Percentiles rank a stretch among this genome's conserved stretches.
Evolutionary conservation across 2,113 vertebrate genomes (phyloP).

Genomic region (Tenebrosternarchus preto): DNA sequence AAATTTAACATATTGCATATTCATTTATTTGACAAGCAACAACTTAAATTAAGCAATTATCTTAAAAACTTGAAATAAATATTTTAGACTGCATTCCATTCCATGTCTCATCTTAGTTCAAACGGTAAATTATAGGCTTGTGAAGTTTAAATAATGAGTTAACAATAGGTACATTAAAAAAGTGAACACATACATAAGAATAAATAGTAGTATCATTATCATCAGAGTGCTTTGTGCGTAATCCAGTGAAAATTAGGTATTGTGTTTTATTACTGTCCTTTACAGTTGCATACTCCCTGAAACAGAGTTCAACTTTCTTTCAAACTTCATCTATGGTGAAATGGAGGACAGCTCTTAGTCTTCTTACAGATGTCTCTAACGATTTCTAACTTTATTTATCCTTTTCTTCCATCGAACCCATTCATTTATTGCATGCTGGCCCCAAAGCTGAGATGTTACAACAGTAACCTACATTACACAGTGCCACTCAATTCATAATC

Average conservation of each 20-base stretch:
- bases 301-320: slow-evolving; percentile 2
- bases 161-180: slow-evolving; percentile 32
- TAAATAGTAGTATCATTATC: not conserved
- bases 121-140: slow-evolving; percentile 48
- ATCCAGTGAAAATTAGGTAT: too few relatives aligned
- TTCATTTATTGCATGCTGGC: slow-evolving; percentile 60
- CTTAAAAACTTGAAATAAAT: too few relatives aligned
- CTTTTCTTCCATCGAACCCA: slow-evolving; percentile 49
- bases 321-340: not conserved
- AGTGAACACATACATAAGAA: too few relatives aligned
- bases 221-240: slow-evolving; percentile 1
- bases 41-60: too few relatives aligned
- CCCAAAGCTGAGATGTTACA: slow-evolving; percentile 55
- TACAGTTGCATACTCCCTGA: too few relatives aligned
- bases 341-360: slow-evolving; percentile 25
- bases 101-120: slow-evolving; percentile 66
- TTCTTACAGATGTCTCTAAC: slow-evolving; percentile 55
- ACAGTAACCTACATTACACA: slow-evolving; percentile 35
- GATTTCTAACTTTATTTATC: slow-evolving; percentile 49
- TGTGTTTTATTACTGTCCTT: not conserved
- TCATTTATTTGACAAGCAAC: too few relatives aligned
- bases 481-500: slow-evolving; percentile 36
- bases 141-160: slow-evolving; percentile 38
- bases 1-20: not conserved
- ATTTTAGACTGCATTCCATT: slow-evolving; percentile 68